Evolutionary conservation across 2,888 invertebrate genomes (phyloP), one percentile per base, ranked within the genome.

Genomic region (Drosophila rubida): DNA sequence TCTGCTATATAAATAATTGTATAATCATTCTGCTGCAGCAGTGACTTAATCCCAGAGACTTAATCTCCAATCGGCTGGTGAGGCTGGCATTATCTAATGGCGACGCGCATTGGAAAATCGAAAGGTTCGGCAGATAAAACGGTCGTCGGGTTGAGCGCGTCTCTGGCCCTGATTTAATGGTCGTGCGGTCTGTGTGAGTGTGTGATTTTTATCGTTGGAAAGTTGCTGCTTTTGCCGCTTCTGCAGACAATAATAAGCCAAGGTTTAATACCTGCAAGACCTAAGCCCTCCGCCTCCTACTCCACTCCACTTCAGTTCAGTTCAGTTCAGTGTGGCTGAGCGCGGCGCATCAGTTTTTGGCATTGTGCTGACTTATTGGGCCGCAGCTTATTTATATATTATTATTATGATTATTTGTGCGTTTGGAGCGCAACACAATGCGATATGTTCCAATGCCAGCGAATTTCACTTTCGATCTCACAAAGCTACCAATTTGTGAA

Each of bases 321-420:
- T 30, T 41, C n/a, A 25, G 32, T 23, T n/a, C n/a, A n/a, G n/a
- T n/a, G n/a, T n/a, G n/a, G n/a, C n/a, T n/a, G n/a, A n/a, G n/a
- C n/a, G n/a, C 19, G 14, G 27, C 14, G 13, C 39, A 46, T 62
- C 35, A 22, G 6, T 62, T 53, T 44, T 51, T 55, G 75, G 35
- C 81, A 80, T 80, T 80, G 87, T 87, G 78, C 46, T 45, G 55
- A 78, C 69, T 80, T 87, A 87, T 87, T 87, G 75, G 80, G 62
- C 78, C 62, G 54, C 66, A 54, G 77, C 63, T 64, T 60, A 69
- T 79, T 84, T 84, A 87, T 78, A 73, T 78, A 67, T 78, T 73
- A 61, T 50, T 41, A 45, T 58, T 62, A 51, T 53, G 63, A 59
- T 51, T 70, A 59, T 58, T 37, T 37, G 13, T 14, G 13, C 8